phyloP scores from a whole-genome alignment of 2,888 invertebrate species.

The Lumbricus terrestris region DNA sequence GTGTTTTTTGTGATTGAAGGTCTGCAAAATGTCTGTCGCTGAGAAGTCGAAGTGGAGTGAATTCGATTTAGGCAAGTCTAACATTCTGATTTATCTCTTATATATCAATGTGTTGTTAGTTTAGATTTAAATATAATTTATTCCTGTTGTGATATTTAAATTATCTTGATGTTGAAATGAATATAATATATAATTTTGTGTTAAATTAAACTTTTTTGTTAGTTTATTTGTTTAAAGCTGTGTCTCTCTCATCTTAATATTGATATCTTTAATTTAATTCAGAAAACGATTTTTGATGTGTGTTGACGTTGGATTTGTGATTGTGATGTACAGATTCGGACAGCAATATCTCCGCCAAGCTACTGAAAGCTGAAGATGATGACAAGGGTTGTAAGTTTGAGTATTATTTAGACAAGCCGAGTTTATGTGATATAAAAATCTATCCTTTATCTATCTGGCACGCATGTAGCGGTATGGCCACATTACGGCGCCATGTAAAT shows the following conservation, averaged over 20 bases:
- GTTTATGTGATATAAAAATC: neutral
- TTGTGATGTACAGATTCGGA: constrained; percentile 6
- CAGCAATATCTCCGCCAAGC: neutral
- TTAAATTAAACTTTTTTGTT: neutral
- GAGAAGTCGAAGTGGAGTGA: neutral
- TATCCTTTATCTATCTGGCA: neutral
- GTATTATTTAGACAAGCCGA: neutral
- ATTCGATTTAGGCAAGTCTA: neutral
- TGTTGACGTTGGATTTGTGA: neutral
- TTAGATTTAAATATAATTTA: neutral
- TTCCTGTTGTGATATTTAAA: neutral
- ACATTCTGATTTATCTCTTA: neutral
- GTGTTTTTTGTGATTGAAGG: neutral
- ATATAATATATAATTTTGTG: neutral
- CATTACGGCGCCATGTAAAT: no score
- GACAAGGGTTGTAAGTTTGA: constrained; percentile 8
- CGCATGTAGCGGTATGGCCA: no score
- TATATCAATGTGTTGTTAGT: neutral
- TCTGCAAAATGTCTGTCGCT: neutral
- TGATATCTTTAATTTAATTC: neutral
- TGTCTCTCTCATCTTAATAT: no score
- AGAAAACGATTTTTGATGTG: neutral
- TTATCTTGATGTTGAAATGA: neutral
- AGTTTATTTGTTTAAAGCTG: neutral
- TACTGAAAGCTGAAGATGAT: constrained; percentile 4